These are phyloP conservation scores for Muscidifurax raptorellus DNA, from an alignment of 1,140 invertebrate genomes.

Conservation along the genomic window DNA sequence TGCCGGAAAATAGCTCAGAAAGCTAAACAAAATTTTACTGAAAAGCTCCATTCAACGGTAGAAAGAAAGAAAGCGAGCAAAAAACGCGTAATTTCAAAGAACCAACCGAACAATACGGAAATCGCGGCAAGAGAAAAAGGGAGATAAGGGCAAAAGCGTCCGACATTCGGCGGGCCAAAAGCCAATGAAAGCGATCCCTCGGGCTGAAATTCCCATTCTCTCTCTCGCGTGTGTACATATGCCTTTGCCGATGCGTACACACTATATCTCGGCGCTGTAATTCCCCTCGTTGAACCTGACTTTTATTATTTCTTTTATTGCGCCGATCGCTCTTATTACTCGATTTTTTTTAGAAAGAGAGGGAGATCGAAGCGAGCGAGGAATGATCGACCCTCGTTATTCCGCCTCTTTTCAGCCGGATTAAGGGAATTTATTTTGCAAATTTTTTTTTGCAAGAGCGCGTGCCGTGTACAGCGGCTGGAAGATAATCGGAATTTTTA, in stretches of 20 bases:
- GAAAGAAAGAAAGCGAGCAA: background rate
- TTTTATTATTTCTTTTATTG: conserved; percentile 52
- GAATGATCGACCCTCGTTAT: conserved; percentile 17
- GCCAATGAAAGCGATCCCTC: conserved; percentile 59
- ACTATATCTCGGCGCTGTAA: conserved; percentile 42
- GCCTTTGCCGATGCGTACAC: background rate
- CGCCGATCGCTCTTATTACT: conserved; percentile 31
- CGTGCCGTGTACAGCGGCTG: background rate
- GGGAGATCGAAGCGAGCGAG: background rate
- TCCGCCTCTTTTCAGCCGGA: conserved; percentile 18
- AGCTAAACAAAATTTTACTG: background rate
- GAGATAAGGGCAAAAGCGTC: background rate
- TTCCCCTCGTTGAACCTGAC: conserved; percentile 31
- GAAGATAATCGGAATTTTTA: conserved; percentile 37
- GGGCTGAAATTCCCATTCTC: conserved; percentile 16
- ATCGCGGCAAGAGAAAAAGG: background rate
- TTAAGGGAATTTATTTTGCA: conserved; percentile 42
- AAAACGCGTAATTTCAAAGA: background rate
- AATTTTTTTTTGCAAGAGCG: background rate
- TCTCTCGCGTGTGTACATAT: conserved; percentile 23
- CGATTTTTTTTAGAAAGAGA: conserved; percentile 14
- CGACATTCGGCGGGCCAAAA: conserved; percentile 54
- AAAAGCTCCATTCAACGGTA: background rate
- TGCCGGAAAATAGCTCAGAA: background rate
- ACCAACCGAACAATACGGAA: conserved; percentile 8